Percentiles rank a stretch among this genome's conserved stretches.
phyloP scores from a whole-genome alignment of 2,113 vertebrate genomes.

The Lepidothrix coronata region DNA sequence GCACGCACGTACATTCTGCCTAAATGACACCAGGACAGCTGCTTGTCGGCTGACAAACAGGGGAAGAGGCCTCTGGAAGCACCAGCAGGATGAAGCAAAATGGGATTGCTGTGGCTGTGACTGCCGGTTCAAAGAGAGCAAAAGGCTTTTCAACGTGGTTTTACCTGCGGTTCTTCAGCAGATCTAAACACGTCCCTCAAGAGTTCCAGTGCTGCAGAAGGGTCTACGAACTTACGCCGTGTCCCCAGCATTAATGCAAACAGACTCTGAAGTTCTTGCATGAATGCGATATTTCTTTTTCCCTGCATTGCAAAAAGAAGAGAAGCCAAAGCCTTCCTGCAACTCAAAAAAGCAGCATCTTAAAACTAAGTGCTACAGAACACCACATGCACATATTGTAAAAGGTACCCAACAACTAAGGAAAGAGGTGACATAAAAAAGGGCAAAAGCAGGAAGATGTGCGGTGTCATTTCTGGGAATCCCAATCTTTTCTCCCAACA shows the following conservation, averaged over 20 bases:
- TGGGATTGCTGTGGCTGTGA: accelerated
- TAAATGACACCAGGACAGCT: not conserved
- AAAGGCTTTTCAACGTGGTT: not conserved
- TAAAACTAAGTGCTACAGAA: not conserved
- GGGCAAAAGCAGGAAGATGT: not conserved
- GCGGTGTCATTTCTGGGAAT: not conserved
- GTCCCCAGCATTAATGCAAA: slow-evolving; percentile 95
- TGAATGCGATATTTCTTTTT: slow-evolving; percentile 93
- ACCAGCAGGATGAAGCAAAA: not conserved
- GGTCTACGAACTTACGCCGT: slow-evolving; percentile 90
- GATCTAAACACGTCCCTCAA: slow-evolving; percentile 89
- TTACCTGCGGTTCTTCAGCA: slow-evolving; percentile 93
- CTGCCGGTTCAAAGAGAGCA: not conserved
- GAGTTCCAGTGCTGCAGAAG: slow-evolving; percentile 88
- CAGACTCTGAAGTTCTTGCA: slow-evolving; percentile 94
- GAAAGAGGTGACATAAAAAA: not conserved
- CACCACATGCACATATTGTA: accelerated
- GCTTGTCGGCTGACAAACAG: not conserved
- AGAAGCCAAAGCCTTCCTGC: not conserved
- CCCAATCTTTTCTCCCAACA: not conserved
- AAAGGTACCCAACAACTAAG: not conserved
- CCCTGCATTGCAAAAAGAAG: slow-evolving; percentile 73
- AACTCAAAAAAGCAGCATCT: not conserved
- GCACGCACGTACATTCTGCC: not conserved
- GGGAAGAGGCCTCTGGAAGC: not conserved